phyloP scores from a whole-genome alignment of 2,797 vertebrate genomes.

The Molossus alvarezi region DNA sequence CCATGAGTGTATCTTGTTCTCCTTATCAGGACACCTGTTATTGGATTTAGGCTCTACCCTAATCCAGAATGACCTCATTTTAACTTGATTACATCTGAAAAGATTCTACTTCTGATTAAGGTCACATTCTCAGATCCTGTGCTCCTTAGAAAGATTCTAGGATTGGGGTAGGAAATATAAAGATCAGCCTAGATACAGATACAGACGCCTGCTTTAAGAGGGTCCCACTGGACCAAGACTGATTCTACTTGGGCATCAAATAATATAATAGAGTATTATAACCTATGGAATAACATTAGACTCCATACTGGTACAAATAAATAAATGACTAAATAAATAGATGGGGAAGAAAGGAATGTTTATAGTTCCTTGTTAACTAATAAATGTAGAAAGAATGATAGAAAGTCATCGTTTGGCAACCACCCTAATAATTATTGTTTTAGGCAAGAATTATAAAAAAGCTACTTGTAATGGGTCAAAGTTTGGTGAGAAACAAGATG shows the following conservation, averaged over 20 bases:
- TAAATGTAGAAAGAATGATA: background rate
- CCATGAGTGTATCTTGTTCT: background rate
- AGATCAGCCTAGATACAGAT: background rate
- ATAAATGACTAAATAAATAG: background rate
- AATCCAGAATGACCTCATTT: background rate
- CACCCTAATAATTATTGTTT: background rate
- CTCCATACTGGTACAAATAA: background rate
- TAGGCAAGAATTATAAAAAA: conserved; percentile 42
- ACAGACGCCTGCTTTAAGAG: background rate
- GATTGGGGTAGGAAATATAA: background rate
- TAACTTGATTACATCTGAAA: background rate
- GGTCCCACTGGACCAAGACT: background rate
- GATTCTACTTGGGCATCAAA: background rate
- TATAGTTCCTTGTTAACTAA: background rate
- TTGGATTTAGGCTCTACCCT: background rate
- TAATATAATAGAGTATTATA: background rate
- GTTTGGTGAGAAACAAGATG: conserved; percentile 1
- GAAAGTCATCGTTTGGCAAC: background rate
- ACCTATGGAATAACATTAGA: conserved; percentile 37
- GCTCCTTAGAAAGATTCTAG: background rate
- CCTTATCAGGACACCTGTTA: background rate
- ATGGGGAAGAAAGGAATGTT: background rate
- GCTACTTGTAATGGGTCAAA: background rate
- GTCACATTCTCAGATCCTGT: background rate
- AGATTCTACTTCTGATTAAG: background rate